Evolutionary conservation across 30 jellyfish, hydroid and myxozoan species (phyloP).

Genomic region (Hydractinia echinata): DNA sequence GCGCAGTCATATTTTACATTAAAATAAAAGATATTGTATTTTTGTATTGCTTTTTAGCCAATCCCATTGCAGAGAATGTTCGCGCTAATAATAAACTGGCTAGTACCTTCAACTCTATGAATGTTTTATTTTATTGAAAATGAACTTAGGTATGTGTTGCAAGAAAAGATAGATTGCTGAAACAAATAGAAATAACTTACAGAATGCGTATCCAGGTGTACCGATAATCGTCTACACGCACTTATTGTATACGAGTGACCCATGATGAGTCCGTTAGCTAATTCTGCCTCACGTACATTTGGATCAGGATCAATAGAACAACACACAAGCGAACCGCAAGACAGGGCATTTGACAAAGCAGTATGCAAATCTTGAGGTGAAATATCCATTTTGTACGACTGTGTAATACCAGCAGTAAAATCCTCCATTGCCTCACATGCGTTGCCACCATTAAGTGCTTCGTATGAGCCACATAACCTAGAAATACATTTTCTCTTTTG

Average conservation of each 20-base stretch:
- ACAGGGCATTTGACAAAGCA: constrained; percentile 57
- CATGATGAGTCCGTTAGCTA: constrained; percentile 70
- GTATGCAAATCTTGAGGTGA: constrained; percentile 39
- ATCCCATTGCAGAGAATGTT: no score
- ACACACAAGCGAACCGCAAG: constrained; percentile 82
- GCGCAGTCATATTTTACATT: no score
- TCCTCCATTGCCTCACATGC: constrained; percentile 97
- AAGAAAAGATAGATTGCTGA: no score
- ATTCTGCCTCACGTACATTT: constrained; percentile 80
- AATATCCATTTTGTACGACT: constrained; percentile 49
- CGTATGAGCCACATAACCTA: constrained; percentile 79
- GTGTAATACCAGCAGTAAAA: constrained; percentile 93
- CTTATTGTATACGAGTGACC: constrained; percentile 91
- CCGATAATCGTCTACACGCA: constrained; percentile 54
- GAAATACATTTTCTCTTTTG: not conserved
- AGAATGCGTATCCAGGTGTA: no score
- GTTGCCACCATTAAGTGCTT: constrained; percentile 89
- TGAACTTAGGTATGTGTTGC: no score
- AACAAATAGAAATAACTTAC: no score
- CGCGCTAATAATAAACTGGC: no score
- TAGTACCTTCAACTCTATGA: no score
- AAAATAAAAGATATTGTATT: no score
- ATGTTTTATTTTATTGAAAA: no score
- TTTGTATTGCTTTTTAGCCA: no score
- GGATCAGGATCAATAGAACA: constrained; percentile 94